Percentiles rank a stretch among this genome's conserved stretches.
phyloP scores from a whole-genome alignment of 2,113 vertebrate species.

The Neodon shergylaensis region DNA sequence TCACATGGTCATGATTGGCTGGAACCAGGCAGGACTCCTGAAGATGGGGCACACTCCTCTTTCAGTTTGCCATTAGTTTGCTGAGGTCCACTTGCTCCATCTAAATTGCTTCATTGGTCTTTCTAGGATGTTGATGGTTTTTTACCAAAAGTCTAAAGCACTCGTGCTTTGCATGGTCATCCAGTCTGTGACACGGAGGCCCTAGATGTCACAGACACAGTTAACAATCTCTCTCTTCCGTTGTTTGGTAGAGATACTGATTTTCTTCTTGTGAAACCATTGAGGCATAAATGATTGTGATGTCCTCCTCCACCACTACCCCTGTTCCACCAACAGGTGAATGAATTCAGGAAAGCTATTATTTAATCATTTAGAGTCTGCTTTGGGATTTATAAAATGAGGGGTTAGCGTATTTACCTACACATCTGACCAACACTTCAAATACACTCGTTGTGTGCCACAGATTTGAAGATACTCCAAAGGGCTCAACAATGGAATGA shows the following conservation, averaged over 20 bases:
- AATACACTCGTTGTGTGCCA: neutral
- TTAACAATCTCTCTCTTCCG: neutral
- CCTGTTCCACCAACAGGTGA: neutral
- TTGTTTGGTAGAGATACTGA: neutral
- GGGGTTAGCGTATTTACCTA: neutral
- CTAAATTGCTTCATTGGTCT: neutral
- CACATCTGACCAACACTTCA: neutral
- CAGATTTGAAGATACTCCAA: conserved; percentile 14
- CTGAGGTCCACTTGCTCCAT: neutral
- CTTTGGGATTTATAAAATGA: conserved; percentile 40
- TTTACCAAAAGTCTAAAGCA: neutral
- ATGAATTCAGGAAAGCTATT: conserved; percentile 30
- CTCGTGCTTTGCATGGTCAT: neutral
- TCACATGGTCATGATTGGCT: neutral
- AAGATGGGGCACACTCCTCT: neutral
- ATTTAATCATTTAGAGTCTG: conserved; percentile 2
- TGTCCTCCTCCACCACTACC: too few relatives aligned
- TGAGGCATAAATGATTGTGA: neutral
- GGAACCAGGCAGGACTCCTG: too few relatives aligned
- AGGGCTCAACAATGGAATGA: neutral
- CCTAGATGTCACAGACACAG: neutral
- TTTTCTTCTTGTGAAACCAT: neutral
- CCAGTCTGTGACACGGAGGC: neutral
- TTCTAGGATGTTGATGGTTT: neutral
- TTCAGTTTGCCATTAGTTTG: neutral